phyloP scores from a whole-genome alignment of 2,797 vertebrate genomes.

The Gymnodraco acuticeps region DNA sequence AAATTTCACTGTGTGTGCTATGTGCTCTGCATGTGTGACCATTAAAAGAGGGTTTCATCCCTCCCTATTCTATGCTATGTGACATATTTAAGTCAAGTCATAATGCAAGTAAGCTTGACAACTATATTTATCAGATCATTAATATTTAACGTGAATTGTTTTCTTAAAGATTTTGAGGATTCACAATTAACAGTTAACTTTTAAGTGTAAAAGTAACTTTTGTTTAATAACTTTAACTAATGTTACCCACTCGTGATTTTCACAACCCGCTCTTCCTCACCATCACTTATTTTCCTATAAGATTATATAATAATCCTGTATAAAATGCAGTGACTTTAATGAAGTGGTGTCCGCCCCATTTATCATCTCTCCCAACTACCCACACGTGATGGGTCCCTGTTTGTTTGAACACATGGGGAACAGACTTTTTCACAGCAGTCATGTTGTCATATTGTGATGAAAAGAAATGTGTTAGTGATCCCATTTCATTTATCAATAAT shows the following conservation, averaged over 20 bases:
- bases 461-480: background rate
- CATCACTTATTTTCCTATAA: background rate
- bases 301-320: too few relatives aligned
- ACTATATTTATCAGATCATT: background rate
- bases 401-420: background rate
- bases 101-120: background rate
- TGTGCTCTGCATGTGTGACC: too few relatives aligned
- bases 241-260: background rate
- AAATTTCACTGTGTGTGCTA: too few relatives aligned
- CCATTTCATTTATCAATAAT: background rate
- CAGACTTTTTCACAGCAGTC: background rate
- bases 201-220: too few relatives aligned
- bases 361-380: background rate
- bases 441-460: background rate
- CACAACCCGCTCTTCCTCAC: too few relatives aligned
- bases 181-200: background rate
- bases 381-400: background rate
- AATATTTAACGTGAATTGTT: background rate
- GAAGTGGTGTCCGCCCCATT: background rate
- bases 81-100: background rate
- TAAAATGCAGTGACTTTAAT: background rate
- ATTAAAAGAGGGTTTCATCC: too few relatives aligned
- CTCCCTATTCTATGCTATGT: background rate
- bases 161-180: background rate
- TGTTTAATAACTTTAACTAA: too few relatives aligned